Base-by-base conservation (phyloP, 2,888 invertebrate genomes). In the Agrypnus murinus region DNA sequence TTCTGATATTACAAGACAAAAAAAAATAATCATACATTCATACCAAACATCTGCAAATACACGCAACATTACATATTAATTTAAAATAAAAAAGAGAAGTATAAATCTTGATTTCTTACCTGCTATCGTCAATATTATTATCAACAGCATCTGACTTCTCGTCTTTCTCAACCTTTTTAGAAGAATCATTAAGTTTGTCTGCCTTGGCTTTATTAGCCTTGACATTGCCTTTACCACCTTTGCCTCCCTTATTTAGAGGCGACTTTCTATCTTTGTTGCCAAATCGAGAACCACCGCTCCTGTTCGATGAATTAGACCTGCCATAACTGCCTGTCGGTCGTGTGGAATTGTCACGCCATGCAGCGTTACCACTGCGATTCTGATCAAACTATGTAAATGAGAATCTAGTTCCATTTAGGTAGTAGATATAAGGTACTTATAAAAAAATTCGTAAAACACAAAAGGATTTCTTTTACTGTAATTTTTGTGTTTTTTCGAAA, bases 91-190 rank as follows among this genome's bases (percentile, higher is more conserved):
- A 36, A 36, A 10, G 36, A 36, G 36, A 8, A 36, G 36, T 36
- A 36, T 10, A 36, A 36, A 36, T n/a, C n/a, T n/a, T n/a, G n/a
- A n/a, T n/a, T n/a, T 32, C 73, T 73, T 73, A 73, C 73, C 70
- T 73, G 70, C 15, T 73, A 12, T 70, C 66, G 46, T 69, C 69
- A 19, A 60, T 43, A 34, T 66, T 58, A 64, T 43, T 67, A 67
- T 67, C 63, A 57, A 64, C 53, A 50, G 58, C 69, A n/a, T 66
- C 59, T 40, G 57, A 68, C 25, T 70, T 65, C 36, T 74, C 71
- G 12, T 76, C 76, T 36, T 77, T 67, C 50, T 53, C 69, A 12
- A 80, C 80, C 43, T 79, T 80, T 40, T 70, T 70, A 34, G 79
- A 79, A 53, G 77, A 64, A 59, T 79, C 79, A 55, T 75, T 72